phyloP scores from a whole-genome alignment of 2,888 invertebrate species.

The Drosophila greeni region DNA sequence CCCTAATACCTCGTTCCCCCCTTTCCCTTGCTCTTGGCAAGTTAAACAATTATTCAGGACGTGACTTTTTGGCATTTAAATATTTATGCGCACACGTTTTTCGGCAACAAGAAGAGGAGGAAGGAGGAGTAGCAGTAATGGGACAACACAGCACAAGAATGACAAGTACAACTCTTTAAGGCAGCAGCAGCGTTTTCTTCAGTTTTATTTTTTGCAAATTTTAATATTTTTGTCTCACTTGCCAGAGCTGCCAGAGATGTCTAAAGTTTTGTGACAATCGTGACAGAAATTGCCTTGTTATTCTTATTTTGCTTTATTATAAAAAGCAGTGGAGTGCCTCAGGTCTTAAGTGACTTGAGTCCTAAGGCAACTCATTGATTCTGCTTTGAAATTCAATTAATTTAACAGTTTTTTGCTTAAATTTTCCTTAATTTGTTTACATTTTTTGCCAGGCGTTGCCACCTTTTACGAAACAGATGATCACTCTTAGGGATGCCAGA shows the following conservation, averaged over 20 bases:
- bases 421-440: not conserved
- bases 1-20: not conserved
- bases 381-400: not conserved
- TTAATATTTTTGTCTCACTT: too few relatives aligned
- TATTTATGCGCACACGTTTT: constrained; percentile 68
- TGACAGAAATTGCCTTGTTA: not conserved
- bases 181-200: constrained; percentile 12
- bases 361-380: not conserved
- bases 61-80: constrained; percentile 73
- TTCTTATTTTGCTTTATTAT: not conserved
- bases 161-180: constrained; percentile 25
- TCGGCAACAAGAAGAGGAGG: constrained; percentile 27
- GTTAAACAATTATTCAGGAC: constrained; percentile 71
- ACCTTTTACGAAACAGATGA: not conserved
- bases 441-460: not conserved
- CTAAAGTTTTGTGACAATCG: not conserved
- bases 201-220: constrained; percentile 23
- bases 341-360: not conserved
- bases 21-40: constrained; percentile 35
- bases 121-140: constrained; percentile 4
- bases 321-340: too few relatives aligned
- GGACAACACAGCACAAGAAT: constrained; percentile 12
- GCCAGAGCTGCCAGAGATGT: not conserved
- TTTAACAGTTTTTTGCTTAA: not conserved
- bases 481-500: not conserved